Evolutionary conservation across 1,140 invertebrate species (phyloP), one percentile per base, ranked within the genome.

Genomic region (Euura lappo): DNA sequence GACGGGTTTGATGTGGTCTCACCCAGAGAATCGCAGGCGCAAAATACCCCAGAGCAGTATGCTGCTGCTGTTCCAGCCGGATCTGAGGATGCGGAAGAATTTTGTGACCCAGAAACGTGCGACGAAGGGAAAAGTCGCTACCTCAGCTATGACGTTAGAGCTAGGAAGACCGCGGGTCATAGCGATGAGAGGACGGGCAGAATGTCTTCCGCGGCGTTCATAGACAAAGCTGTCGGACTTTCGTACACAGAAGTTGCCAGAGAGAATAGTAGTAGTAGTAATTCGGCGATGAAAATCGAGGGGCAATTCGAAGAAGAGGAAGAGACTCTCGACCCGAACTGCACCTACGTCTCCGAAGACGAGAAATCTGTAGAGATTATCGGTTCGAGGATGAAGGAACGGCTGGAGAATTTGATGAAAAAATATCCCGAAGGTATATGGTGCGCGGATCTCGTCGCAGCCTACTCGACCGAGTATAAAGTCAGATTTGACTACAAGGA

Each of bases 371-470:
- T 28, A 3, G 66, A 68, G 8, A 28, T 80, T 2, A 71, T 84
- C 6, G 78, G 65, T n/a, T 70, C 79, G 0, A 82, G 72, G 70
- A 77, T 67, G 0, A 79, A 77, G 67, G 74, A 78, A 64, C 76
- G 84, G 70, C 75, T 88, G n/a, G 45, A 81, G 66, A 78, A 85
- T 65, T 74, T 88, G 5, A 73, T 87, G 8, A 44, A 80, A 28
- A 80, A 82, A 44, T 11, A 81, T 77, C 78, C 81, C 7, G 70
- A 86, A 44, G 86, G 86, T 4, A 87, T 88, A 44, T 85, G 80
- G 82, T 86, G 86, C 71, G 76, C 83, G 0, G 79, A 87, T 0
- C 43, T 88, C 2, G 84, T 85, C 0, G 68, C 75, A 2, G 45
- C 77, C 6, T 88, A 85, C 73, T 11, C 76, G 6, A 64, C 81